Evolutionary conservation across 2,797 vertebrate genomes (phyloP), one percentile per base, ranked within the genome.

Genomic region (Gallinago solitaria): DNA sequence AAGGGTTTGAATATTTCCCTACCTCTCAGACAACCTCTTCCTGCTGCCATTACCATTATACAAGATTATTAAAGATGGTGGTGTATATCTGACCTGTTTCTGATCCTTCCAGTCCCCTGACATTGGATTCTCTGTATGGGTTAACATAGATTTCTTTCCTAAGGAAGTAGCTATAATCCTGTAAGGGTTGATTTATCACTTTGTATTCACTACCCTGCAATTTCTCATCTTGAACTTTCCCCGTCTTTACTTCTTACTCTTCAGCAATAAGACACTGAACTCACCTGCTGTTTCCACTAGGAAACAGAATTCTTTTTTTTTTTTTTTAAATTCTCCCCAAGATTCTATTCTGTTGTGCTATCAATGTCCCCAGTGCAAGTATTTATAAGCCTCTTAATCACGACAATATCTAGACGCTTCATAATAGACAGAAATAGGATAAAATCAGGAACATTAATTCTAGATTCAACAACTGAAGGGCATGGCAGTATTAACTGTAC

Each of bases 131-230:
- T 64, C 47, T 80, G 10, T 8, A 33, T 35, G n/a, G 32, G 51
- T 79, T 50, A 77, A 80, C 12, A 94, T 23, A 96, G 94, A 96
- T 95, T 94, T 96, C 51, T 95, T 94, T 90, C 94, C 87, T 87
- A 89, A 93, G 59, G 74, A 96, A 90, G 81, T 51, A 94, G 53
- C 67, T 93, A 65, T 85, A 96, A 94, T 94, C 91, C 84, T 74
- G n/a, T 96, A 95, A 90, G 28, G 56, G 78, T 37, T 92, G 78
- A 93, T 93, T 95, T 97, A 97, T 90, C 84, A 93, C 57, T 90
- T 92, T 32, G 53, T 59, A n/a, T 84, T 95, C 87, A 56, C 79
- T 91, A 61, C 53, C 35, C 59, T 88, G 83, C 87, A 94, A 97
- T 95, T 94, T 96, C 67, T 96, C 87, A 92, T 90, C 71, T 87